Evolutionary conservation across 2,797 vertebrate genomes (phyloP).

Genomic region (Phoebastria nigripes): DNA sequence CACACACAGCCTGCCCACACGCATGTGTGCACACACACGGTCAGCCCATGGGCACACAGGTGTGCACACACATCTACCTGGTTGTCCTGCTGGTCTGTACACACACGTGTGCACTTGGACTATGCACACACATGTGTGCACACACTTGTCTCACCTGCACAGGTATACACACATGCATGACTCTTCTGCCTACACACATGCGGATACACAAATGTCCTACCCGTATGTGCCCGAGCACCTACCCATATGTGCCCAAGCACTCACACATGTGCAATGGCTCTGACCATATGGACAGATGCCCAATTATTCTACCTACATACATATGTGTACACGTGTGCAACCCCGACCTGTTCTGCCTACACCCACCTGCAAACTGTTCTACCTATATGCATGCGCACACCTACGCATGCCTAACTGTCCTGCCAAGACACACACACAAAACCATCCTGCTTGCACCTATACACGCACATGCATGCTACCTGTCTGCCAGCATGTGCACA

Average conservation of each 20-base stretch:
- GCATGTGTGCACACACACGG: accelerated
- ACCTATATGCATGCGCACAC: accelerated
- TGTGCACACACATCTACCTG: accelerated
- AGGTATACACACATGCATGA: accelerated
- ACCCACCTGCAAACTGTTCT: background rate
- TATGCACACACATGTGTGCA: accelerated
- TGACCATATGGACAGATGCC: accelerated
- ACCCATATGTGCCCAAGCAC: accelerated
- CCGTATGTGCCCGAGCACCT: accelerated
- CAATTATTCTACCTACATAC: background rate
- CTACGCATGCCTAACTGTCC: accelerated
- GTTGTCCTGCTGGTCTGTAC: background rate
- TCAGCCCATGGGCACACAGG: background rate
- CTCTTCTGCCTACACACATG: background rate
- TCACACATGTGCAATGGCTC: accelerated
- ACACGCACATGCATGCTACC: accelerated
- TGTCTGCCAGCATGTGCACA: accelerated
- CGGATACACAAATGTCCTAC: background rate
- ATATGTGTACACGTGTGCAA: accelerated
- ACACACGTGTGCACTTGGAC: background rate
- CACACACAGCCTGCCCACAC: too few species aligned
- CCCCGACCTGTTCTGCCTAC: too few species aligned
- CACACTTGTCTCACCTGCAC: background rate
- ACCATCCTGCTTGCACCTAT: background rate
- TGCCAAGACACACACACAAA: background rate